phyloP scores from a whole-genome alignment of 1,140 invertebrate species.

The Hycleus cichorii region DNA sequence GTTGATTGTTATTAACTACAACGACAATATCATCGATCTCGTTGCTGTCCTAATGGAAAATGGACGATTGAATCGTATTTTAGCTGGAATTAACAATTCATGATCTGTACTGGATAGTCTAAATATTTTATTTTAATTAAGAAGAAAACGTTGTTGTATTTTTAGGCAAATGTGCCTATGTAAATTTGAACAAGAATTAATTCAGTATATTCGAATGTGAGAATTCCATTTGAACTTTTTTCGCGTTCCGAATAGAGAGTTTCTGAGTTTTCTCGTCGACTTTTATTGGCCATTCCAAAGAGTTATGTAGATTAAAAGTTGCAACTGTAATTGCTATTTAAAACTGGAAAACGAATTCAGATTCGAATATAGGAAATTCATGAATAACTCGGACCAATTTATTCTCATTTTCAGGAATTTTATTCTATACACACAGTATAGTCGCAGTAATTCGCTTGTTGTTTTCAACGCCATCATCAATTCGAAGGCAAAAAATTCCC shows the following conservation, averaged over 20 bases:
- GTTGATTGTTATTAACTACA: too few relatives aligned
- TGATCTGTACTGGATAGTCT: too few relatives aligned
- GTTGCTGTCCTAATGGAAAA: too few relatives aligned
- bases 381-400: slow-evolving; percentile 19
- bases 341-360: slow-evolving; percentile 35
- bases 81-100: too few relatives aligned
- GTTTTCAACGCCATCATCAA: too few relatives aligned
- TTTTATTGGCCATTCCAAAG: slow-evolving; percentile 39
- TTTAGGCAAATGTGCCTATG: not conserved
- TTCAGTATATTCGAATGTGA: slow-evolving; percentile 29
- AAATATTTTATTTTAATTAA: not conserved
- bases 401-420: not conserved
- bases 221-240: slow-evolving; percentile 30
- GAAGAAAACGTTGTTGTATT: not conserved
- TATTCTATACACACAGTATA: too few relatives aligned
- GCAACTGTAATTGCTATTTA: slow-evolving; percentile 45
- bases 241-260: slow-evolving; percentile 34
- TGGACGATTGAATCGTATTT: too few relatives aligned
- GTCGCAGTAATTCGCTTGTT: too few relatives aligned
- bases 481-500: too few relatives aligned
- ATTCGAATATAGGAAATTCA: slow-evolving; percentile 21
- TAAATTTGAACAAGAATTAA: slow-evolving; percentile 5
- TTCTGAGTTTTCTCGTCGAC: slow-evolving; percentile 39
- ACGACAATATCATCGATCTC: too few relatives aligned
- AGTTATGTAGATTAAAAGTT: slow-evolving; percentile 46